phyloP scores from a whole-genome alignment of 1,140 invertebrate species.

The Glossosoma conforme region DNA sequence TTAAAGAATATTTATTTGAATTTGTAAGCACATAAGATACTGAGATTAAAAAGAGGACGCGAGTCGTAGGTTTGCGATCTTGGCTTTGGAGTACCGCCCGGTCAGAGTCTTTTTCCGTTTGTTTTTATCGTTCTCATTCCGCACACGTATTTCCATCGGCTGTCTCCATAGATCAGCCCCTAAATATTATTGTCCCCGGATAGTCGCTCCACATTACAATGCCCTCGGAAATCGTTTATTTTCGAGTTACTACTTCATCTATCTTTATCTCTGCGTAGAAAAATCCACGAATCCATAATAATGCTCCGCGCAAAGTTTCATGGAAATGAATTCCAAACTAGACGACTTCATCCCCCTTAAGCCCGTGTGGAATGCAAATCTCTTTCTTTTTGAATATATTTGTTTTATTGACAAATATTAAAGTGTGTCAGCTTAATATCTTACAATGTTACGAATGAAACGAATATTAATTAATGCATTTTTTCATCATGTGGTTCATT shows the following conservation, averaged over 20 bases:
- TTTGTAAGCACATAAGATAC: too few relatives aligned
- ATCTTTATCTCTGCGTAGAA: conserved; percentile 8
- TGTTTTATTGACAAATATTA: too few relatives aligned
- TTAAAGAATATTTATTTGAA: too few relatives aligned
- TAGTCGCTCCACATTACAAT: conserved; percentile 12
- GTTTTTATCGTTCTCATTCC: conserved; percentile 1
- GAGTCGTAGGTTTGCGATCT: too few relatives aligned
- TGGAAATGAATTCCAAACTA: not conserved
- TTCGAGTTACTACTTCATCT: conserved; percentile 20
- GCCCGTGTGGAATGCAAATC: too few relatives aligned
- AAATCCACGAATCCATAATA: conserved; percentile 19
- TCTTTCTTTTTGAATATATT: too few relatives aligned
- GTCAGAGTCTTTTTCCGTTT: not conserved
- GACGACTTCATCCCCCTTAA: too few relatives aligned
- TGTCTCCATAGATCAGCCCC: conserved; percentile 24
- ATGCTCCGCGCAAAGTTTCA: not conserved
- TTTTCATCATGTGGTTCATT: too few relatives aligned
- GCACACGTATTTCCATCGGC: conserved; percentile 17
- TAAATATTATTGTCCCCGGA: conserved; percentile 21
- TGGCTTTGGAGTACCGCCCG: not conserved
- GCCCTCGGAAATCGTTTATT: not conserved
- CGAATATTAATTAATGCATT: too few relatives aligned
- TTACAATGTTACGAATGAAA: too few relatives aligned
- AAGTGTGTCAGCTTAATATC: too few relatives aligned
- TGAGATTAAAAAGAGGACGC: too few relatives aligned